Evolutionary conservation across 2,888 invertebrate genomes (phyloP).

Genomic region (Ormyrus thymus): DNA sequence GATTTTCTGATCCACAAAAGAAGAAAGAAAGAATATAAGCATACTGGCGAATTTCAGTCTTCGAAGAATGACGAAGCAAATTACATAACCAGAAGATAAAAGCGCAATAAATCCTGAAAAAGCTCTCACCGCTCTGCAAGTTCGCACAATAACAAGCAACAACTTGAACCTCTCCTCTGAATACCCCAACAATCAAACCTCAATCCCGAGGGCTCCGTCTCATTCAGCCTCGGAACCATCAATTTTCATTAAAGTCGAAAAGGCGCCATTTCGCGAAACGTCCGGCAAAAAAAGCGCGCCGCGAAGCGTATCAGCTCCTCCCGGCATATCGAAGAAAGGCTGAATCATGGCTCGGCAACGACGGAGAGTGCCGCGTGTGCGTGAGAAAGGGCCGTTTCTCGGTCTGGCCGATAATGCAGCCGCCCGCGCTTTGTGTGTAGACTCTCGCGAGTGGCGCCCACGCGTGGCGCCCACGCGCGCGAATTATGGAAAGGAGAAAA

Average conservation of each 20-base stretch:
- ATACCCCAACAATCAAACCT: background rate
- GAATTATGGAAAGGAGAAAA: conserved; percentile 49
- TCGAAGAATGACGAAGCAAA: too few relatives aligned
- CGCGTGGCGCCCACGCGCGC: conserved; percentile 74
- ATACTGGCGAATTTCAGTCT: too few relatives aligned
- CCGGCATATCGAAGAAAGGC: background rate
- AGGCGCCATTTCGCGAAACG: background rate
- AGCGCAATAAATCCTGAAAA: too few relatives aligned
- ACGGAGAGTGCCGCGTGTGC: conserved; percentile 56
- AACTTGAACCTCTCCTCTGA: background rate
- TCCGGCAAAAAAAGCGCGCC: background rate
- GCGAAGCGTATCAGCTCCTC: too few relatives aligned
- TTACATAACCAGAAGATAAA: too few relatives aligned
- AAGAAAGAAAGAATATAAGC: too few relatives aligned
- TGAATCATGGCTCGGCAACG: background rate
- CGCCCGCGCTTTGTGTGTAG: conserved; percentile 29
- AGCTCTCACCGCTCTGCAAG: too few relatives aligned
- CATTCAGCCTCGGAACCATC: background rate
- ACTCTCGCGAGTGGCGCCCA: conserved; percentile 56
- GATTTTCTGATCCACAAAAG: too few relatives aligned
- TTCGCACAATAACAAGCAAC: too few relatives aligned
- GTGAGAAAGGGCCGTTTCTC: conserved; percentile 47
- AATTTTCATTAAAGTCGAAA: conserved; percentile 21
- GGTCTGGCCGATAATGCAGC: conserved; percentile 19
- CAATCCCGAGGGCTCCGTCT: background rate